Conservation (phyloP, 2,888 invertebrate species). For the Protonemura montana region DNA sequence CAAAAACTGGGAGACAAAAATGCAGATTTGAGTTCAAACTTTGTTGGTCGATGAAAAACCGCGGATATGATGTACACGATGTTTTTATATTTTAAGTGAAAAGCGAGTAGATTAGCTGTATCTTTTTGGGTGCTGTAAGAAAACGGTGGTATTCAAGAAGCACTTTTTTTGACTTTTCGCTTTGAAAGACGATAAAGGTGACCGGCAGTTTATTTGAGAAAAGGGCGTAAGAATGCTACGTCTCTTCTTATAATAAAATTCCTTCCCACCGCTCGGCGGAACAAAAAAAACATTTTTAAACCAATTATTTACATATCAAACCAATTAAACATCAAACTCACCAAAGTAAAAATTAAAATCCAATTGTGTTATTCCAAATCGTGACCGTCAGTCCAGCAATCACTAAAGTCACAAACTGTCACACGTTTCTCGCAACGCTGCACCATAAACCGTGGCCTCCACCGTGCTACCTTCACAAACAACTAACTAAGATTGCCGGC, state of each 20-base stretch:
- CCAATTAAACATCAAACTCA: not conserved
- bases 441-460: not conserved
- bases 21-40: not conserved
- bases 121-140: not conserved
- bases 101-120: not conserved
- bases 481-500: constrained; percentile 4
- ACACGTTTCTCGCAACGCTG: not conserved
- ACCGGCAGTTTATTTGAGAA: not conserved
- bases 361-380: not conserved
- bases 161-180: not conserved
- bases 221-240: not conserved
- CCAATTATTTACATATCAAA: not conserved
- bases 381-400: not conserved
- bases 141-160: not conserved
- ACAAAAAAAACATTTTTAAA: not conserved
- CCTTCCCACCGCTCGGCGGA: not conserved
- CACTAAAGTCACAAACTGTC: not conserved
- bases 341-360: not conserved
- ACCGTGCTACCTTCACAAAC: not conserved
- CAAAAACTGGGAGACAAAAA: not conserved
- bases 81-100: not conserved
- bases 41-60: not conserved
- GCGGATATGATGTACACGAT: not conserved
- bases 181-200: not conserved
- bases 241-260: not conserved